Evolutionary conservation across 2,888 invertebrate genomes (phyloP).

Genomic region (Bedellia somnulentella): DNA sequence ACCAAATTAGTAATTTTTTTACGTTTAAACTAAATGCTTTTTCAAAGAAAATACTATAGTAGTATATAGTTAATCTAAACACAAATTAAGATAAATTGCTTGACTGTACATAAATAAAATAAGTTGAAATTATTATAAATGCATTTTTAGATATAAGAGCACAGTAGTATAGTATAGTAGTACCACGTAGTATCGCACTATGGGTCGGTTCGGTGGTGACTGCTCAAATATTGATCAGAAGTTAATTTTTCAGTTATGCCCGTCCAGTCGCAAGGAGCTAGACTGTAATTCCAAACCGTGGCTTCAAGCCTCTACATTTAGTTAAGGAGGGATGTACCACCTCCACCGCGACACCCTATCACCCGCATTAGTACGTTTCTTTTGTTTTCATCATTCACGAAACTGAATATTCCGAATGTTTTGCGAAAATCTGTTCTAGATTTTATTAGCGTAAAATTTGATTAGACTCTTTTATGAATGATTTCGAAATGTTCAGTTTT

Average conservation of each 20-base stretch:
- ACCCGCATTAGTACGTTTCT: slow-evolving; percentile 49
- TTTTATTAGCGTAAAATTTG: too few relatives aligned
- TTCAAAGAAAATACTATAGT: too few relatives aligned
- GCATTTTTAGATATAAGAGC: too few relatives aligned
- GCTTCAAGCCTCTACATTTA: slow-evolving; percentile 29
- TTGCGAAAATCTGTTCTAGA: too few relatives aligned
- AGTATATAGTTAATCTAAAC: too few relatives aligned
- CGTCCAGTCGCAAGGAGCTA: slow-evolving; percentile 52
- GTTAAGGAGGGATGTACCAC: slow-evolving; percentile 35
- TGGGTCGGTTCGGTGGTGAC: slow-evolving; percentile 34
- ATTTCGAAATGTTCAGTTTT: not conserved
- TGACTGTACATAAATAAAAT: too few relatives aligned
- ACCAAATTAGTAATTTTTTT: not conserved
- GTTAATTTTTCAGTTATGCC: slow-evolving; percentile 53
- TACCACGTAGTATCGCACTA: slow-evolving; percentile 16
- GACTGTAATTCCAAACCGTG: slow-evolving; percentile 33
- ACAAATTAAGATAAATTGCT: too few relatives aligned
- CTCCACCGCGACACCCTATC: slow-evolving; percentile 48
- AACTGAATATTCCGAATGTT: too few relatives aligned
- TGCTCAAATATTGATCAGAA: slow-evolving; percentile 32
- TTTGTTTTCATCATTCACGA: slow-evolving; percentile 35
- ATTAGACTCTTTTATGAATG: too few relatives aligned
- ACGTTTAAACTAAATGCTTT: not conserved
- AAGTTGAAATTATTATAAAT: too few relatives aligned
- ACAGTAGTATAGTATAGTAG: slow-evolving; percentile 8